A percentile compares a stretch with the other conserved stretches of the same genome.
Conservation (phyloP, 2,797 vertebrate genomes). For the Bradypodion pumilum region DNA sequence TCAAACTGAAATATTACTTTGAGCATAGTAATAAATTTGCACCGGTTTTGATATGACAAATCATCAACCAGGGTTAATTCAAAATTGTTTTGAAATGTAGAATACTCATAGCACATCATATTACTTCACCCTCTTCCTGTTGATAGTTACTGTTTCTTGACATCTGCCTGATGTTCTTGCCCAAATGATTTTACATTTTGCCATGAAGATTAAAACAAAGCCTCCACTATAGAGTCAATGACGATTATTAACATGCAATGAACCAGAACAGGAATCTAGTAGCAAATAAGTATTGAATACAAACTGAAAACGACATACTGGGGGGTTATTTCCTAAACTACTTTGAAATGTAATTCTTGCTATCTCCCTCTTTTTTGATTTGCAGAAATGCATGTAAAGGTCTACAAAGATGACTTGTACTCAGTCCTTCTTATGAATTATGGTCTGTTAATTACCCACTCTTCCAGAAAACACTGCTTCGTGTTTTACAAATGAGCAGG, state of each 20-base stretch:
- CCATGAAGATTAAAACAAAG: not conserved
- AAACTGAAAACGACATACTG: not conserved
- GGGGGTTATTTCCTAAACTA: not conserved
- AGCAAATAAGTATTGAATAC: not conserved
- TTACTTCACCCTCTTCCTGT: not conserved
- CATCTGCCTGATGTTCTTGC: not conserved
- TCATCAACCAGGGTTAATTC: not conserved
- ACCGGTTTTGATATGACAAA: not conserved
- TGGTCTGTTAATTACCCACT: not conserved
- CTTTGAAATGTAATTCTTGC: not conserved
- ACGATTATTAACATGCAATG: not conserved
- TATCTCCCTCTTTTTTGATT: not conserved
- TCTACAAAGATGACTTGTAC: not conserved
- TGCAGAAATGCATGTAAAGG: conserved; percentile 7
- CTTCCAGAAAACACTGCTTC: not conserved
- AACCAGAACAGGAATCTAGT: not conserved
- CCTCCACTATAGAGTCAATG: not conserved
- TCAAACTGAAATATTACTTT: not conserved
- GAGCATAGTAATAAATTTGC: not conserved
- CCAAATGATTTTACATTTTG: not conserved
- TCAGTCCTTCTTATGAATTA: not conserved
- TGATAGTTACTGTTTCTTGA: not conserved
- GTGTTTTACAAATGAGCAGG: not conserved
- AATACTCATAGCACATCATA: not conserved
- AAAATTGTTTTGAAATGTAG: not conserved